Conservation (phyloP, 2,888 invertebrate species). For the Germaria angustata region DNA sequence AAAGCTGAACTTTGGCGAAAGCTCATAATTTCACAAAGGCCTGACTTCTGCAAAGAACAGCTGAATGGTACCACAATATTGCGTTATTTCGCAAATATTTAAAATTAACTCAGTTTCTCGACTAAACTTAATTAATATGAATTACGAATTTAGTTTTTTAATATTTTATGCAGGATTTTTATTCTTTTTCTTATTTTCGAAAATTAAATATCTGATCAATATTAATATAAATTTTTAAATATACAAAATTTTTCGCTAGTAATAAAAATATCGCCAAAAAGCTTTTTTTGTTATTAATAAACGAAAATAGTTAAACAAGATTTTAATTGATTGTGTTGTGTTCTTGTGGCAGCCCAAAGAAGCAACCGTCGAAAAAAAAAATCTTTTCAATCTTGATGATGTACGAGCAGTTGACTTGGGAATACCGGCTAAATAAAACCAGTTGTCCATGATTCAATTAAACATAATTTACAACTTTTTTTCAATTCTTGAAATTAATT, state of each 20-base stretch:
- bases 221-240: constrained; percentile 10
- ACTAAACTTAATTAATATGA: too few species aligned
- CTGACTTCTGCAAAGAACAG: too few species aligned
- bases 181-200: too few species aligned
- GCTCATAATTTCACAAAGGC: too few species aligned
- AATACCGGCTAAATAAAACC: constrained; percentile 29
- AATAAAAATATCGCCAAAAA: constrained; percentile 13
- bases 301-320: constrained; percentile 36
- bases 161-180: not conserved
- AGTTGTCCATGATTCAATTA: constrained; percentile 2
- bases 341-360: not conserved
- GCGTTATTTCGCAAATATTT: too few species aligned
- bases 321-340: constrained; percentile 56
- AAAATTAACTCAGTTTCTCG: too few species aligned
- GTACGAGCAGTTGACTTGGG: constrained; percentile 24
- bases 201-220: not conserved
- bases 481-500: not conserved
- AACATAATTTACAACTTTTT: constrained; percentile 5
- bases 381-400: not conserved
- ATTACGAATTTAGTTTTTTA: not conserved
- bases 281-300: constrained; percentile 41
- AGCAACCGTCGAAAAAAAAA: not conserved
- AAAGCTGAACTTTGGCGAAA: too few species aligned
- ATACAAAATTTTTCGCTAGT: not conserved
- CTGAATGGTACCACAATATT: too few species aligned